A percentile compares a stretch with the other conserved stretches of the same genome.
These are phyloP conservation scores for Drosophila leontia DNA, from an alignment of 1,140 invertebrate genomes.

Conservation along the genomic window DNA sequence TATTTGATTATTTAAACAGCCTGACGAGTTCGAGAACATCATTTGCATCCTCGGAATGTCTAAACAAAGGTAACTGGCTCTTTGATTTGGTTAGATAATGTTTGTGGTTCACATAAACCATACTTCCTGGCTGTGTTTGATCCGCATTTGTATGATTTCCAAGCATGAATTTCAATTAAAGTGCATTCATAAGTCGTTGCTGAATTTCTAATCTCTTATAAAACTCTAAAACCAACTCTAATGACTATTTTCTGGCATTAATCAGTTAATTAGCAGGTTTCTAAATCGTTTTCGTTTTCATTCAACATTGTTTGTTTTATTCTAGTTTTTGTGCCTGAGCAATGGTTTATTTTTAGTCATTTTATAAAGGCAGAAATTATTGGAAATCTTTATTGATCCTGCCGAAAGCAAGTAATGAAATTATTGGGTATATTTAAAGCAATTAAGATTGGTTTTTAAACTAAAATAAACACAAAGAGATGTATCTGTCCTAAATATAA, in stretches of 20 bases:
- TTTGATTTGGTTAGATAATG: neutral
- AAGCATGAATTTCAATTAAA: neutral
- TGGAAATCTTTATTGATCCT: neutral
- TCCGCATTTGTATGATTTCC: neutral
- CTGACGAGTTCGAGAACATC: constrained; percentile 36
- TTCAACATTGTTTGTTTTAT: constrained; percentile 10
- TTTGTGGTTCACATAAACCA: neutral
- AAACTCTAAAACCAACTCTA: constrained; percentile 7
- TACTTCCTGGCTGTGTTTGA: constrained; percentile 25
- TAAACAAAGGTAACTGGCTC: constrained; percentile 17
- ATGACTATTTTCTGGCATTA: constrained; percentile 2
- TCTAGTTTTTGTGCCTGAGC: constrained; percentile 4
- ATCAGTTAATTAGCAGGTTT: constrained; percentile 17
- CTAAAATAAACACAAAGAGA: neutral
- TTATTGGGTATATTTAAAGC: neutral
- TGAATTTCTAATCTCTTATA: neutral
- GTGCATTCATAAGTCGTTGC: constrained; percentile 15
- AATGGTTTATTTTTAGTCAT: constrained; percentile 3
- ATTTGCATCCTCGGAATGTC: constrained; percentile 36
- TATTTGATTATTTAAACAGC: constrained; percentile 49
- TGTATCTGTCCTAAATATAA: too few relatives aligned
- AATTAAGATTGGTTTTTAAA: too few relatives aligned
- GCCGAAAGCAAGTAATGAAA: neutral
- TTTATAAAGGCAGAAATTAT: neutral
- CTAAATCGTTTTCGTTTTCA: constrained; percentile 10